These are phyloP conservation scores for Apis mellifera DNA, from an alignment of 1,140 invertebrate species.

Conservation along the genomic window DNA sequence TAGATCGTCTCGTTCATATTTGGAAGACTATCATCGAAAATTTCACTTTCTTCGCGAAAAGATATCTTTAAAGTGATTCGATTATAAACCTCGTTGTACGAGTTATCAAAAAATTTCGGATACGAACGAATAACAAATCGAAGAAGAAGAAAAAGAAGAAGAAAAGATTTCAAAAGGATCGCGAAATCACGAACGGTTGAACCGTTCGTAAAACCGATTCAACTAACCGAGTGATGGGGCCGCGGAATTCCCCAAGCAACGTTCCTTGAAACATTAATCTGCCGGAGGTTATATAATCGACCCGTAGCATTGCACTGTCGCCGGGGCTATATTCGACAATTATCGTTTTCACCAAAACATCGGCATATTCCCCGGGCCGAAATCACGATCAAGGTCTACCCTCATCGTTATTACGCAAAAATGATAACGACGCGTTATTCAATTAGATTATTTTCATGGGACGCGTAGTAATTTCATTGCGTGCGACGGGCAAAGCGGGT, in stretches of 20 bases:
- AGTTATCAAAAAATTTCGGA: too few species aligned
- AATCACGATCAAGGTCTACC: conserved; percentile 54
- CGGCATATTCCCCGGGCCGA: conserved; percentile 12
- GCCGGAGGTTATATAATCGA: conserved; percentile 25
- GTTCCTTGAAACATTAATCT: conserved; percentile 10
- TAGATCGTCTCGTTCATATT: too few species aligned
- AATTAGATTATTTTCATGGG: conserved; percentile 64
- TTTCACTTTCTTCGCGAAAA: too few species aligned
- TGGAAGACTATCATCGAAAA: too few species aligned
- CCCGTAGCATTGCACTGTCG: conserved; percentile 3
- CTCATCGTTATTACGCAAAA: conserved; percentile 50
- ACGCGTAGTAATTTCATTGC: conserved; percentile 59
- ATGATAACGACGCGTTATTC: conserved; percentile 61
- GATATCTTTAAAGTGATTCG: too few species aligned
- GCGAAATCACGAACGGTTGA: background rate
- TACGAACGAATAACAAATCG: too few species aligned
- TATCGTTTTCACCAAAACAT: conserved; percentile 33
- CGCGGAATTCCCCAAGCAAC: background rate
- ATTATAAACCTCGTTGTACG: too few species aligned
- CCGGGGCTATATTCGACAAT: conserved; percentile 15
- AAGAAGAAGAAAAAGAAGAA: too few species aligned
- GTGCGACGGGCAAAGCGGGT: conserved; percentile 33
- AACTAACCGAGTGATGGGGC: background rate
- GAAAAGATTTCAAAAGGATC: background rate
- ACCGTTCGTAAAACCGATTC: background rate